A percentile compares a stretch with the other conserved stretches of the same genome.
These are phyloP conservation scores for Ophion ellenae DNA, from an alignment of 2,888 invertebrate species.

Conservation along the genomic window DNA sequence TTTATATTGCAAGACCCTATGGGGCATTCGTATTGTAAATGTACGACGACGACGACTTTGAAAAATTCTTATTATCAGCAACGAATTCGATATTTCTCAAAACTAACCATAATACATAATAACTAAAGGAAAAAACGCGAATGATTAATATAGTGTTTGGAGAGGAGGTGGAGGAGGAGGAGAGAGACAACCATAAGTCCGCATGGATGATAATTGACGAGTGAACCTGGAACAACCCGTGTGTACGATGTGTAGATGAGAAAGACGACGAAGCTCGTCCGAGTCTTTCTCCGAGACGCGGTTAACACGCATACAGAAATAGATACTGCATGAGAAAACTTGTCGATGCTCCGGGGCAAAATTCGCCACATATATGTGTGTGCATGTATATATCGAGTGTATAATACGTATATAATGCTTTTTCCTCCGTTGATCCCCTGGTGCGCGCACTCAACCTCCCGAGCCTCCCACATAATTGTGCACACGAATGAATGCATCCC, in stretches of 20 bases:
- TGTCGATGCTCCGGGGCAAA: constrained; percentile 48
- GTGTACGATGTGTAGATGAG: constrained; percentile 10
- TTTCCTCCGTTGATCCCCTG: constrained; percentile 29
- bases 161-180: not conserved
- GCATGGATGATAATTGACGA: not conserved
- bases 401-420: constrained; percentile 28
- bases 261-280: constrained; percentile 48
- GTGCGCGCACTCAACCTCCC: constrained; percentile 30
- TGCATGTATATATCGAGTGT: constrained; percentile 6
- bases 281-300: constrained; percentile 37
- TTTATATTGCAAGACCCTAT: constrained; percentile 1
- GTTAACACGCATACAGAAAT: constrained; percentile 58
- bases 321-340: constrained; percentile 49
- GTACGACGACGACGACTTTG: not conserved
- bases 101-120: not conserved
- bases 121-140: not conserved
- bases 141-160: too few relatives aligned
- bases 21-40: not conserved
- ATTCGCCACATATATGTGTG: constrained; percentile 22
- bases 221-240: not conserved
- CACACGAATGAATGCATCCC: constrained; percentile 61
- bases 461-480: constrained; percentile 65
- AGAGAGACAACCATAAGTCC: not conserved
- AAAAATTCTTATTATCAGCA: not conserved
- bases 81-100: not conserved